Base-by-base conservation (phyloP, 2,888 invertebrate species). In the Frankliniella intonsa region DNA sequence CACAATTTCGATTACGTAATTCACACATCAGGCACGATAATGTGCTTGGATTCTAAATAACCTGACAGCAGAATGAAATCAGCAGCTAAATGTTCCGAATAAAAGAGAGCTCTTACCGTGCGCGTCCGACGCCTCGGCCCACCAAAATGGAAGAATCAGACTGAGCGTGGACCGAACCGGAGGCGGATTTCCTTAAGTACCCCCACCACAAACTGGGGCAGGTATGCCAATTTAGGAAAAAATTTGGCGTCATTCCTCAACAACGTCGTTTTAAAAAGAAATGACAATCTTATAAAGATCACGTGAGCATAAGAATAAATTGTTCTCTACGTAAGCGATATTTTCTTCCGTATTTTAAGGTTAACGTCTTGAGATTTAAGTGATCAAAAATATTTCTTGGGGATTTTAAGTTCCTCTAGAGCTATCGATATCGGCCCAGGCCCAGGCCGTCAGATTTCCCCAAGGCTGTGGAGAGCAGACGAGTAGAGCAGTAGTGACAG, bases 91-190 rank as follows among this genome's bases (percentile, higher is more conserved):
- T 62, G 14, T 62, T 17, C 7, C 8, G 14, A 62, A n/a, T 19
- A 17, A 5, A 5, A 62, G 62, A 14, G 17, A 62, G 17, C 62
- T 14, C 25, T 76, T 9, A 76, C 69, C 69, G 69, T 76, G 69
- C 69, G 69, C 25, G 69, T 76, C 69, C 69, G 69, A 76, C 69
- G 69, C 69, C 69, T 25, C 69, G 69, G 69, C 69, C 69, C 22
- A 76, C 69, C 69, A 76, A 76, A 76, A 76, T 76, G 69, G 69
- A 76, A 76, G 69, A 76, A 76, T 7, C n/a, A n/a, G 14, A 62
- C 62, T 17, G 38, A 2, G 38, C 22, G 69, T 11, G 25, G 25
- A 69, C 69, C 9, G 22, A 22, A 25, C 22, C 69, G 69, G 69
- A 76, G 69, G 0, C 69, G 69, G 69, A 76, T 25, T 9, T 3